Conservation (phyloP, 2,113 vertebrate genomes). For the Callorhinus ursinus region DNA sequence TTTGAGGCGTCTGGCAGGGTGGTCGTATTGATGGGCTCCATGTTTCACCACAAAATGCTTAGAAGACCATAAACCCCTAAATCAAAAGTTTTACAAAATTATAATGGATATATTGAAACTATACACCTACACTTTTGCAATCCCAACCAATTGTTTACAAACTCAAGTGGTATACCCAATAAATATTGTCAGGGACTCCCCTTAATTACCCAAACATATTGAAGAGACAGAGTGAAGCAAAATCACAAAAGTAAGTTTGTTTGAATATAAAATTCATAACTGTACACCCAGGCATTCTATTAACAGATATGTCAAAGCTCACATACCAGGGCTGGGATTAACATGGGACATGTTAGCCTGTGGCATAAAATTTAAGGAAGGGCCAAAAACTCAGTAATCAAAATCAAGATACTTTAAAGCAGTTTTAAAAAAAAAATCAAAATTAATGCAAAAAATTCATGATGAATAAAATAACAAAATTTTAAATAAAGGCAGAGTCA, state of each 20-base stretch:
- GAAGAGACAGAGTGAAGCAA: background rate
- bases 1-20: background rate
- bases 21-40: conserved; percentile 47
- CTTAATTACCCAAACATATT: background rate
- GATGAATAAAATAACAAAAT: background rate
- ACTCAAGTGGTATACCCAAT: background rate
- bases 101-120: background rate
- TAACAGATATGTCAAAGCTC: background rate
- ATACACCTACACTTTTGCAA: background rate
- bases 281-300: background rate
- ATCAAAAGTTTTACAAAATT: conserved; percentile 41
- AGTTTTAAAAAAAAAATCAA: background rate
- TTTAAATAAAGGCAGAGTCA: background rate
- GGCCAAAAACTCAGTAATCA: background rate
- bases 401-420: background rate
- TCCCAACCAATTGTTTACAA: background rate
- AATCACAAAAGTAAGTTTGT: background rate
- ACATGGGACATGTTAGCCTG: background rate
- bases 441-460: background rate
- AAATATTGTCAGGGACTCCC: background rate
- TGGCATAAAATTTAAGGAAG: conserved; percentile 2
- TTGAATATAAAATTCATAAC: background rate
- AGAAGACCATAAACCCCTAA: background rate
- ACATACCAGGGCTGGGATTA: background rate
- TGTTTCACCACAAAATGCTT: background rate